Conservation (phyloP, 1,140 invertebrate species). For the Drosophila persimilis region DNA sequence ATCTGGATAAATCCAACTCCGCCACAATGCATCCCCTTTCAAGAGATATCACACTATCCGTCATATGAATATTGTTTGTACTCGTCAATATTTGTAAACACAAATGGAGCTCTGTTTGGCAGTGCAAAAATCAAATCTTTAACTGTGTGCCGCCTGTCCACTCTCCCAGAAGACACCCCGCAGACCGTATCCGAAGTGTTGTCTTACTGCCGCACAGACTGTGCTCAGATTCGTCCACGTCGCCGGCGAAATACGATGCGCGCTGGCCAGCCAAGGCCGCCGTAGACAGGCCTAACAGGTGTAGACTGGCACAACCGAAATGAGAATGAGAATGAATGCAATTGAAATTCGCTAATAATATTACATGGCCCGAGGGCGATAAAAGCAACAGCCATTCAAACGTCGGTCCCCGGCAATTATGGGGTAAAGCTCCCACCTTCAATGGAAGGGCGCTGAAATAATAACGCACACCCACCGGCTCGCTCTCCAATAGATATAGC, state of each 20-base stretch:
- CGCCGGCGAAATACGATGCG: constrained; percentile 12
- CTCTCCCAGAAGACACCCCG: neutral
- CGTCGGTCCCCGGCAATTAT: constrained; percentile 34
- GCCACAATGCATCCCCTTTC: no score
- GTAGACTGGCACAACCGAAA: constrained; percentile 43
- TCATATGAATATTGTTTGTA: no score
- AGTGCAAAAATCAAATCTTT: no score
- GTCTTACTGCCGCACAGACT: neutral
- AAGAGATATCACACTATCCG: no score
- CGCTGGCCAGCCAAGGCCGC: neutral
- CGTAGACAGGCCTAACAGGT: neutral
- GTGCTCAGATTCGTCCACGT: neutral
- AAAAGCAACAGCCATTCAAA: constrained; percentile 17
- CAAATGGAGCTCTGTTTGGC: no score
- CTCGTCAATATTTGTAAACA: no score
- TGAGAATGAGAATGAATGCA: constrained; percentile 40
- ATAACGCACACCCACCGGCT: no score
- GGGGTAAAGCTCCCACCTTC: constrained; percentile 7
- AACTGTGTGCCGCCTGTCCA: no score
- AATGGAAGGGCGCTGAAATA: neutral
- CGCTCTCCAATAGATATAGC: constrained; percentile 16
- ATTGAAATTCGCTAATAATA: constrained; percentile 50
- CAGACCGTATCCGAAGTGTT: no score
- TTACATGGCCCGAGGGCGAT: constrained; percentile 34
- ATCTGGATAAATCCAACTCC: no score